Base-by-base conservation (phyloP, 2,797 vertebrate genomes). In the Myripristis murdjan region DNA sequence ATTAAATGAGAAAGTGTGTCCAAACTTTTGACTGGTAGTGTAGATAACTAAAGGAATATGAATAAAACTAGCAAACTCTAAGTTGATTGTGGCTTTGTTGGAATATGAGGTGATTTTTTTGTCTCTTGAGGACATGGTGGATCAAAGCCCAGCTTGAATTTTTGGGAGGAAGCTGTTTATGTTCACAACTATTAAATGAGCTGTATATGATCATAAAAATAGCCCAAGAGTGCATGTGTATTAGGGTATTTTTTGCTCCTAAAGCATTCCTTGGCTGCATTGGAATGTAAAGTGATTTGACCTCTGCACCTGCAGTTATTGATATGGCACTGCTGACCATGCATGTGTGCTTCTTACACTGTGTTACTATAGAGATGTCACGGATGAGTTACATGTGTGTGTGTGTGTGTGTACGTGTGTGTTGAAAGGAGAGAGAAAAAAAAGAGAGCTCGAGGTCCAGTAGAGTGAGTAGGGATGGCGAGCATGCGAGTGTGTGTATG, bases 251-350 rank as follows among this genome's bases (percentile, higher is more conserved):
- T 64, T 58, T 26, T 57, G n/a, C 24, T 43, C 31, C 15, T 41
- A 1, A 51, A 26, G n/a, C 54, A 78, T 53, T 64, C 31, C 46
- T 52, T 12, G 3, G 28, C 44, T 8, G 12, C 15, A 5, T 44
- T 48, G 70, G 61, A 41, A 74, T 59, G 47, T 64, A 44, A 82
- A 78, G 66, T 56, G 74, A 47, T 78, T 59, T 74, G 48, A 74
- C 70, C 62, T 31, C 11, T 26, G 48, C 43, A 44, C 52, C 20
- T 2, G 51, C 35, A 15, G n/a, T 67, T 18, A 62, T 49, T 64
- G 39, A 18, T 12, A n/a, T 24, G 31, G 47, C 28, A 43, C 48
- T 35, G 35, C 26, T 57, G 52, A 52, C 12, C 26, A 16, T 46
- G 15, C 48, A 55, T 47, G 14, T 16, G 20, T 5, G 2, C 26